Evolutionary conservation across 2,888 invertebrate genomes (phyloP).

Genomic region (Eugnorisma glareosa): DNA sequence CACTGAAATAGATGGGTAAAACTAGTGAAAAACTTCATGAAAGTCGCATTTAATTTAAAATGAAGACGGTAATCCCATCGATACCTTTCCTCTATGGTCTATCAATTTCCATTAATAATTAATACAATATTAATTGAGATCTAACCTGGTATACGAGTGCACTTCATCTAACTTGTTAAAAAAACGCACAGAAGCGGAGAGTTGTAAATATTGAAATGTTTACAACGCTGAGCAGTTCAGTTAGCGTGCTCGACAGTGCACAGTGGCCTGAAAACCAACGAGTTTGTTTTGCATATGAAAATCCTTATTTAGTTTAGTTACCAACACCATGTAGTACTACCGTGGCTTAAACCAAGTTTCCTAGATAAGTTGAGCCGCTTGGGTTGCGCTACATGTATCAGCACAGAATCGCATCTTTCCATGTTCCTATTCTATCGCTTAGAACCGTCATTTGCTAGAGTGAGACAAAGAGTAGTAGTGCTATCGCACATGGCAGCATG

Average conservation of each 20-base stretch:
- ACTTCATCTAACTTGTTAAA: slow-evolving; percentile 22
- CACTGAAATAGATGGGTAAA: neutral
- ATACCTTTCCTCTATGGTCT: neutral
- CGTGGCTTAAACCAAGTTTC: slow-evolving; percentile 6
- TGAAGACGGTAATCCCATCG: neutral
- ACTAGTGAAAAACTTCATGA: neutral
- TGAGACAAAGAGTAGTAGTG: neutral
- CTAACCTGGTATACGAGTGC: neutral
- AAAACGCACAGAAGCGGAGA: slow-evolving; percentile 43
- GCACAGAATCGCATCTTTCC: neutral
- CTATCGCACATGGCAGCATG: neutral
- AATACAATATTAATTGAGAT: slow-evolving; percentile 1
- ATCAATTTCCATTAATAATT: neutral
- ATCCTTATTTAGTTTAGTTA: slow-evolving; percentile 64
- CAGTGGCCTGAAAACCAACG: slow-evolving; percentile 43
- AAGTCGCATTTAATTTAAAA: neutral
- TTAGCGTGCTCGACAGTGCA: slow-evolving; percentile 64
- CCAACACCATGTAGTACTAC: neutral
- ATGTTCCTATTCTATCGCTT: neutral
- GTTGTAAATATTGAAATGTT: slow-evolving; percentile 71
- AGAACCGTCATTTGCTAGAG: neutral
- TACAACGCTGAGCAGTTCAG: slow-evolving; percentile 60
- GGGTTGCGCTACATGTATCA: neutral
- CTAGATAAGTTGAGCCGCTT: slow-evolving; percentile 7
- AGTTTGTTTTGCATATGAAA: slow-evolving; percentile 70